Conservation (phyloP, 2,888 invertebrate species). For the Pomacea canaliculata region DNA sequence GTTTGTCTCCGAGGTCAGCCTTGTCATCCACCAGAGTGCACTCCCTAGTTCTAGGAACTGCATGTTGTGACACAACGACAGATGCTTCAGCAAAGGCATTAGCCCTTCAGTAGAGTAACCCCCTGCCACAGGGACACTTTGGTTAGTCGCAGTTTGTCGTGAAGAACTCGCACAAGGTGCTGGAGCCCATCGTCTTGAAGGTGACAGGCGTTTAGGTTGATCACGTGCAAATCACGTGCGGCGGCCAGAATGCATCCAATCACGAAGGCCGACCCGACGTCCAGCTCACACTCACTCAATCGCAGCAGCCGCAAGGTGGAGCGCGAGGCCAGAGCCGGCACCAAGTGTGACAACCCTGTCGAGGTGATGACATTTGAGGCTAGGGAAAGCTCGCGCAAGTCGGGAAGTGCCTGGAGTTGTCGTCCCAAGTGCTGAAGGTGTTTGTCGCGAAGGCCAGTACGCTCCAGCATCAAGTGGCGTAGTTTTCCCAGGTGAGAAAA, state of each 20-base stretch:
- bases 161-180: slow-evolving; percentile 3
- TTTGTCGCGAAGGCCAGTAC: slow-evolving; percentile 6
- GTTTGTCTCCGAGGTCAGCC: not conserved
- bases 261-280: slow-evolving; percentile 15
- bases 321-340: slow-evolving; percentile 4
- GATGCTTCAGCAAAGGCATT: slow-evolving; percentile 8
- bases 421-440: slow-evolving; percentile 6
- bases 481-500: slow-evolving; percentile 18
- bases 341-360: slow-evolving; percentile 9
- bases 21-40: slow-evolving; percentile 14
- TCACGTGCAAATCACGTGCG: slow-evolving; percentile 11
- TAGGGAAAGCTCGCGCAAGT: slow-evolving; percentile 17
- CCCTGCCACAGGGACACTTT: slow-evolving; percentile 12
- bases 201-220: slow-evolving; percentile 12
- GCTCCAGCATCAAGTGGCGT: slow-evolving; percentile 9
- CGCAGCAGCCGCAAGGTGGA: slow-evolving; percentile 13
- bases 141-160: not conserved
- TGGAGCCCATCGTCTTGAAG: slow-evolving; percentile 17
- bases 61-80: slow-evolving; percentile 6
- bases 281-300: slow-evolving; percentile 7
- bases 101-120: slow-evolving; percentile 10
- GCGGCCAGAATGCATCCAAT: slow-evolving; percentile 12
- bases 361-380: slow-evolving; percentile 11
- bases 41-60: slow-evolving; percentile 21
- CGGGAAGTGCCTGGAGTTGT: slow-evolving; percentile 1